These are phyloP conservation scores for Cantharis flavilabris DNA, from an alignment of 2,888 invertebrate genomes.

Conservation along the genomic window DNA sequence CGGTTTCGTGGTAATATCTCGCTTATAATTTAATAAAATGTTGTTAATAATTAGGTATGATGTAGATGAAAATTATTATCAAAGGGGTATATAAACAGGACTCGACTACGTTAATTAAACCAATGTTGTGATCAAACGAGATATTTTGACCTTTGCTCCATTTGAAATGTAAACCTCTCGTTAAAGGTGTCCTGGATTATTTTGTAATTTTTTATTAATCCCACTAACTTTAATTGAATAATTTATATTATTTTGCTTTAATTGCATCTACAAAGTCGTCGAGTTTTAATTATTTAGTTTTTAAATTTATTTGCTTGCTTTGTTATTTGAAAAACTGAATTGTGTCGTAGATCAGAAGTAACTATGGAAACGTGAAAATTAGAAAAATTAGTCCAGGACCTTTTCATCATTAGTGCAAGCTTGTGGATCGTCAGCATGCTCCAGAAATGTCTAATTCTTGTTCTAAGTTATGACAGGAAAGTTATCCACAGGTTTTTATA, in stretches of 20 bases:
- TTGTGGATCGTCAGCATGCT: not conserved
- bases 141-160: constrained; percentile 32
- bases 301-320: not conserved
- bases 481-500: not conserved
- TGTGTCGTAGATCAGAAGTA: not conserved
- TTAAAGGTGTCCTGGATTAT: not conserved
- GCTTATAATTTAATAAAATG: not conserved
- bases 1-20: not conserved
- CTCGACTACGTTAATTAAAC: constrained; percentile 35
- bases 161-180: not conserved
- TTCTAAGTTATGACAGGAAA: not conserved
- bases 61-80: constrained; percentile 21
- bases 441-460: not conserved
- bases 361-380: not conserved
- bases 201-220: not conserved
- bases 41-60: constrained; percentile 10
- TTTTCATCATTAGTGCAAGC: not conserved
- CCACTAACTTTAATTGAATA: not conserved
- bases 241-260: not conserved
- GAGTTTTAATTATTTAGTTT: not conserved
- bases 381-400: not conserved
- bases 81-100: constrained; percentile 13
- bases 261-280: not conserved
- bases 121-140: constrained; percentile 37
- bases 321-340: not conserved